Base-by-base conservation (phyloP, 2,888 invertebrate genomes). In the Athripsodes cinereus region DNA sequence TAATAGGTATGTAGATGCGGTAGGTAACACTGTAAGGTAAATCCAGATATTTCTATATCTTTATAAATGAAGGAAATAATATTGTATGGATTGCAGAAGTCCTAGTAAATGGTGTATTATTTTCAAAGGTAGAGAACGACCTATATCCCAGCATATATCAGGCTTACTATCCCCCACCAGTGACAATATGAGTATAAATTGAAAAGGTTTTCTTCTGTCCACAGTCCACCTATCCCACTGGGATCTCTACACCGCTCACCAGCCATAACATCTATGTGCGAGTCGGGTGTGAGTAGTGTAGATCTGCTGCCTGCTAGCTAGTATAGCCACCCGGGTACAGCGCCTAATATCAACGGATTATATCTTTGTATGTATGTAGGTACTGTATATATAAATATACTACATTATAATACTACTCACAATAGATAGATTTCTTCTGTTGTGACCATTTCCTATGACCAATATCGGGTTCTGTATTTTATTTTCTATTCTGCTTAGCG, bases 101-200 rank as follows among this genome's bases (percentile, higher is more conserved):
- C 40, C 16, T 40, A 40, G 40, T 40, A 40, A 26, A 3, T 26
- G 40, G 40, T 40, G 5, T 16, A n/a, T 16, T 40, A 13, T 40
- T 13, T 40, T n/a, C 16, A 40, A 40, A 40, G 40, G 40, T 13
- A 40, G 40, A 16, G 40, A 40, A 13, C 40, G 40, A 16, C 26
- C 26, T 40, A 3, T 16, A 40, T 40, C 40, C 40, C n/a, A 3
- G 8, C 40, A 40, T 40, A 40, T 40, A 40, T 40, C 40, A 40
- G 13, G 40, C 40, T 40, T 40, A 40, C 40, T 40, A 40, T 16
- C 16, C 13, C 40, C 40, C 13, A 16, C 31, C 13, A 40, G 16
- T 40, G 40, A 40, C 40, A 40, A 40, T 40, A 40, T 40, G 40
- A 40, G 40, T 40, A 40, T 40, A 40, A 40, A 40, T 40, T 40